Evolutionary conservation across 2,888 invertebrate genomes (phyloP), one percentile per base, ranked within the genome.

Genomic region (Zygogramma bicolorata): DNA sequence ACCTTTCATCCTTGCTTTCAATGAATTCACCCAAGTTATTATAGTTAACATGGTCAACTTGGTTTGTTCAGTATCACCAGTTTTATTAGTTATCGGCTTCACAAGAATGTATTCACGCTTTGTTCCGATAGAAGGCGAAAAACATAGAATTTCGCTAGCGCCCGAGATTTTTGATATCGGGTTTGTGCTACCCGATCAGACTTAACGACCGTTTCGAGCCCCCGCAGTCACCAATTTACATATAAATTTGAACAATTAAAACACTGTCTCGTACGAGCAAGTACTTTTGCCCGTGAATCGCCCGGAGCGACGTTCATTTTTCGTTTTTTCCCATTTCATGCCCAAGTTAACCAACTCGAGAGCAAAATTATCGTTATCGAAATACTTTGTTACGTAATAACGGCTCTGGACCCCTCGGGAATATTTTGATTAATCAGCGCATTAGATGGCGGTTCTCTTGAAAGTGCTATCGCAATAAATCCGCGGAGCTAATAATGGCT

Each of bases 201-300:
- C 62, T 42, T 62, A 62, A 62, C 42, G 53, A 25, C 53, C 53
- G n/a, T 27, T 53, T 13, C 29, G 46, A 68, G 59, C 57, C 61
- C 72, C 70, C 53, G 70, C 72, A 71, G 73, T 70, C 53, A 53
- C 65, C 67, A 57, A 75, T 75, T 75, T 75, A 70, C 73, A 75
- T 75, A 73, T 70, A 73, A 73, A 75, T 75, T 70, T 65, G 60
- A 75, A 75, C 70, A 68, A 73, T 73, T 73, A 73, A 74, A 74
- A 70, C 65, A 74, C 67, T 67, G 67, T 66, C 63, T 29, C 63
- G 60, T 57, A 61, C 38, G 40, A 49, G 31, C 25, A 20, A 25
- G 18, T 63, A 63, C 22, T 22, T 22, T 4, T 57, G 6, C 49
- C 40, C 38, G 38, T 18, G 8, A 22, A 25, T 20, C 15, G 27